Base-by-base conservation (phyloP, 2,113 vertebrate species). In the Asarcornis scutulata region DNA sequence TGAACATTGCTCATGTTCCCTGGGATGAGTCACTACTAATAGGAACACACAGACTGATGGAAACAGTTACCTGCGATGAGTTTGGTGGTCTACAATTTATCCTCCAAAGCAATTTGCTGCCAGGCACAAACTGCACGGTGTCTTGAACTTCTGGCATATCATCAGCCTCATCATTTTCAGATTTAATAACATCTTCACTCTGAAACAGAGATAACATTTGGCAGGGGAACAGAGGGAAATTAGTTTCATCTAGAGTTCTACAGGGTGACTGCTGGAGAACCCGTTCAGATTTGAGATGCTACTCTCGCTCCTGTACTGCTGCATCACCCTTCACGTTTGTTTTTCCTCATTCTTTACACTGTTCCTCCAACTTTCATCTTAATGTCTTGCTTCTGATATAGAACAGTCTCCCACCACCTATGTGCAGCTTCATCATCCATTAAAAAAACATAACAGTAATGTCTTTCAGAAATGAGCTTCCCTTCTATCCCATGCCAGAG, bases 51-150 rank as follows among this genome's bases (percentile, higher is more conserved):
- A 72, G 50, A 48, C 10, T 38, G 36, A 91, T 7, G 56, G 55
- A 31, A 81, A 42, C 26, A 76, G 83, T 85, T 92, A 99, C 99
- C 98, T 98, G 97, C 8, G 98, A 96, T 18, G 99, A 99, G 94
- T 99, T 98, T 80, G 98, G 95, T 14, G 99, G 99, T 89, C 99
- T 98, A 64, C 98, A 97, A 26, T 98, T 98, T 98, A 99, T 98
- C 96, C 99, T 99, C 99, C 99, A 99, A 82, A 99, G 98, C 36
- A 99, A 97, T 90, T 98, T 99, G 95, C 99, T 99, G 88, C 99
- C 99, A 48, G 99, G 99, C 90, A 99, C 95, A 42, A 99, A 99
- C 59, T 98, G 98, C 69, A 99, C 99, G 0, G 99, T 99, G 91
- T 99, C 99, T 87, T 99, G 99, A 50, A 98, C 90, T 64, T 98